phyloP scores from a whole-genome alignment of 2,113 vertebrate species.

The Apteryx mantelli region DNA sequence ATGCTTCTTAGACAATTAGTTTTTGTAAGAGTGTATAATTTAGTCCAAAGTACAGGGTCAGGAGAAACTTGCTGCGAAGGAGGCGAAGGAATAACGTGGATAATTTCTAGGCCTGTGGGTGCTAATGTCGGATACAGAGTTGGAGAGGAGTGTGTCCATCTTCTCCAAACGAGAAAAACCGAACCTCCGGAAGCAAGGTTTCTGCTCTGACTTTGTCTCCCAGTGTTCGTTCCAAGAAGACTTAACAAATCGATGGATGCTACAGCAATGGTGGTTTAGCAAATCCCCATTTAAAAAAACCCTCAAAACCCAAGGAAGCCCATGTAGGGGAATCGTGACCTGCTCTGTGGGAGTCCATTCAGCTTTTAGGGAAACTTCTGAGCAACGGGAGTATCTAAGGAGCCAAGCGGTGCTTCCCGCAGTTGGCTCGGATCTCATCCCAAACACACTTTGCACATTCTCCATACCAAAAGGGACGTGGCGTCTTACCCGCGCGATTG shows the following conservation, averaged over 20 bases:
- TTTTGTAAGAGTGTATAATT: not conserved
- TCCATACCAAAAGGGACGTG: not conserved
- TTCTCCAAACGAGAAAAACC: not conserved
- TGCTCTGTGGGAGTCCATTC: not conserved
- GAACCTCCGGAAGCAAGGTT: not conserved
- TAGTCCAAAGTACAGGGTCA: not conserved
- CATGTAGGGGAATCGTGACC: not conserved
- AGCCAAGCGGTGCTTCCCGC: not conserved
- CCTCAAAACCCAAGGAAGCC: too few species aligned
- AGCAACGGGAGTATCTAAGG: not conserved
- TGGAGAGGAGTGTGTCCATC: not conserved
- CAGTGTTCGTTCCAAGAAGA: not conserved
- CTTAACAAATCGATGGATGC: not conserved
- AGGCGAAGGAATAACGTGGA: not conserved
- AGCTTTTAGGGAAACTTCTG: not conserved
- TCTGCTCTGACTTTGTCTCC: not conserved
- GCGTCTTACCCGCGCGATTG: accelerated
- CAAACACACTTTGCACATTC: accelerated
- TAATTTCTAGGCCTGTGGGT: not conserved
- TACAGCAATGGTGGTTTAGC: not conserved
- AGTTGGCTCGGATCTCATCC: accelerated
- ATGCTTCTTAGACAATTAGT: not conserved
- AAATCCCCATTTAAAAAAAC: not conserved
- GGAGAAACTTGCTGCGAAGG: not conserved
- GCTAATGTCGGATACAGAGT: not conserved